These are phyloP conservation scores for Lapara coniferarum DNA, from an alignment of 2,888 invertebrate genomes.

Conservation along the genomic window DNA sequence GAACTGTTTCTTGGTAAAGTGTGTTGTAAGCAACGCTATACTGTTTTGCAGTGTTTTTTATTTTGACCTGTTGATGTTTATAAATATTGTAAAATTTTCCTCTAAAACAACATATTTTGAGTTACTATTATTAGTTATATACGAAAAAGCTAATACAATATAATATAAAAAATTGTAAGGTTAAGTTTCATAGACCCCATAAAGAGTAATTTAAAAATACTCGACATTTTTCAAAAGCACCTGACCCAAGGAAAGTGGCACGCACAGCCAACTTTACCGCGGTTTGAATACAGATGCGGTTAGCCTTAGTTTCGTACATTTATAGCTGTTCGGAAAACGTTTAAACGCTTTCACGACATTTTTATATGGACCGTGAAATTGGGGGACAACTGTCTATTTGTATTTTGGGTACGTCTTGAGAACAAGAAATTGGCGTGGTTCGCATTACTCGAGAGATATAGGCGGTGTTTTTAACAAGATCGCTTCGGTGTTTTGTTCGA, in stretches of 20 bases:
- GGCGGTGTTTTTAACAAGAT: constrained; percentile 12
- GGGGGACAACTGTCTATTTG: constrained; percentile 12
- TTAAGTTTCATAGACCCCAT: constrained; percentile 46
- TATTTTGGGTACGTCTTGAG: constrained; percentile 21
- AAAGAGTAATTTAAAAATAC: constrained; percentile 68
- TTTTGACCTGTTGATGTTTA: too few species aligned
- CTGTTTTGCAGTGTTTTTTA: too few species aligned
- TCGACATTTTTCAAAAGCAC: constrained; percentile 61
- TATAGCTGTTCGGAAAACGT: constrained; percentile 41
- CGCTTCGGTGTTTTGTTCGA: neutral
- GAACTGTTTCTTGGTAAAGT: too few species aligned
- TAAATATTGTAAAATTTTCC: too few species aligned
- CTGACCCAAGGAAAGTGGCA: constrained; percentile 46
- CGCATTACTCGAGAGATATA: constrained; percentile 13
- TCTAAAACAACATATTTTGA: too few species aligned
- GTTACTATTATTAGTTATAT: too few species aligned
- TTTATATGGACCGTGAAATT: constrained; percentile 25
- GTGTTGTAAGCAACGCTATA: too few species aligned
- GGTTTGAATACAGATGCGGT: constrained; percentile 69
- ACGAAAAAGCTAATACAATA: too few species aligned
- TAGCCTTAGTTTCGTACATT: constrained; percentile 45
- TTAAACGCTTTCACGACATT: constrained; percentile 27
- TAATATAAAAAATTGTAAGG: too few species aligned
- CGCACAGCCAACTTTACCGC: constrained; percentile 71
- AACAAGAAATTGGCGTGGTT: constrained; percentile 15